A percentile compares a stretch with the other conserved stretches of the same genome.
phyloP scores from a whole-genome alignment of 2,113 vertebrate species.

The Pygoscelis adeliae region DNA sequence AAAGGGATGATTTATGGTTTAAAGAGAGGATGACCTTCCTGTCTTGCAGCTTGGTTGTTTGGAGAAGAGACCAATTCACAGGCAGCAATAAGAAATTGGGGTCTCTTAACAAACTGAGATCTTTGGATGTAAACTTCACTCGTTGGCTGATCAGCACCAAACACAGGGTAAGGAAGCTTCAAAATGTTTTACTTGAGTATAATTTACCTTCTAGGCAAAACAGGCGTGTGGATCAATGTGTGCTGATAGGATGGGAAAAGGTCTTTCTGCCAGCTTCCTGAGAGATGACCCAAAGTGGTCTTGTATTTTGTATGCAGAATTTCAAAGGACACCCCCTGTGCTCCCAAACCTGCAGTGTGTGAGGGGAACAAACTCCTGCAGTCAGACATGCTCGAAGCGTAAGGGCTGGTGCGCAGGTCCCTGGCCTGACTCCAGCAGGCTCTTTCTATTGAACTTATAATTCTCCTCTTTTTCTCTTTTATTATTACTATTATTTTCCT shows the following conservation, averaged over 20 bases:
- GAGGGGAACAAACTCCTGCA: rapidly evolving
- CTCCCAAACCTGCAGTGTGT: neutral
- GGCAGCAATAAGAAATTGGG: neutral
- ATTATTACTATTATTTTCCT: neutral
- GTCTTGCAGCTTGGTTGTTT: neutral
- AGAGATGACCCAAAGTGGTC: too few species aligned
- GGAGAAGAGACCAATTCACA: neutral
- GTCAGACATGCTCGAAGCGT: rapidly evolving
- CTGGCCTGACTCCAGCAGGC: neutral
- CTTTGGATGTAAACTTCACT: neutral
- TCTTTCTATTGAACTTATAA: rapidly evolving
- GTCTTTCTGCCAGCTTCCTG: neutral
- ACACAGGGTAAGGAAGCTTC: neutral
- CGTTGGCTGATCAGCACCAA: neutral
- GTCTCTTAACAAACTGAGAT: neutral
- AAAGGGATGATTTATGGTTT: conserved; percentile 39
- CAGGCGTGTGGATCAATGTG: rapidly evolving
- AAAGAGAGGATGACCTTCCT: neutral
- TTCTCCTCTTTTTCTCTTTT: neutral
- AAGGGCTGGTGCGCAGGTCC: neutral
- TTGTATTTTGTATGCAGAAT: neutral
- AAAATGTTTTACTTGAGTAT: neutral
- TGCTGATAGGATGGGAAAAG: neutral
- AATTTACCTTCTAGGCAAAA: neutral
- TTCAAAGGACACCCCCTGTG: neutral